phyloP scores from a whole-genome alignment of 2,797 vertebrate genomes.

The Lates japonicus region DNA sequence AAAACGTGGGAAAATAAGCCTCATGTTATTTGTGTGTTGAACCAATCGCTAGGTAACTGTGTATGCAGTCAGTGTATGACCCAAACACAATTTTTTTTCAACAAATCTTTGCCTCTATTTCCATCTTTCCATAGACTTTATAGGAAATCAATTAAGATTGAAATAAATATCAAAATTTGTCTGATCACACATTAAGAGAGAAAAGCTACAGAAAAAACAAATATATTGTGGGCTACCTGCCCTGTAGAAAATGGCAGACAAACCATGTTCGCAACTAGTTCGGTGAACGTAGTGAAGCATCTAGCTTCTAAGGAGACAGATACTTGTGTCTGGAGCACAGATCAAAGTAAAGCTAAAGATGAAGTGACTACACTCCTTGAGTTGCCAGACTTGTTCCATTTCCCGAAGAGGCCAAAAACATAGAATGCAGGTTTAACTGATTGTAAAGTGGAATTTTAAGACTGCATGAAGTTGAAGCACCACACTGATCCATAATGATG shows the following conservation, averaged over 20 bases:
- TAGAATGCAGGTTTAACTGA: background rate
- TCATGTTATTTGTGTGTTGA: no score
- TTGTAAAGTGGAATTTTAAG: background rate
- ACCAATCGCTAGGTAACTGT: no score
- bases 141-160: no score
- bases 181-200: background rate
- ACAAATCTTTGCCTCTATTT: no score
- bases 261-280: background rate
- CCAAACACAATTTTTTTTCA: no score
- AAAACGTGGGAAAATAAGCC: no score
- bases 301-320: background rate
- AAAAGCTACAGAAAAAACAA: no score
- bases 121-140: no score
- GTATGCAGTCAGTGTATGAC: no score
- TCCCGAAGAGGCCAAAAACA: background rate
- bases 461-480: background rate
- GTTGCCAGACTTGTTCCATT: background rate
- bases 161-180: background rate
- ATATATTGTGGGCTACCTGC: no score
- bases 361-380: background rate
- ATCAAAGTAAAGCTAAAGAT: background rate
- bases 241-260: no score
- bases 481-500: conserved; percentile 19
- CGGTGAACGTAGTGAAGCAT: background rate
- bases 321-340: background rate